Evolutionary conservation across 2,797 vertebrate genomes (phyloP), one percentile per base, ranked within the genome.

Genomic region (Danio choprae): DNA sequence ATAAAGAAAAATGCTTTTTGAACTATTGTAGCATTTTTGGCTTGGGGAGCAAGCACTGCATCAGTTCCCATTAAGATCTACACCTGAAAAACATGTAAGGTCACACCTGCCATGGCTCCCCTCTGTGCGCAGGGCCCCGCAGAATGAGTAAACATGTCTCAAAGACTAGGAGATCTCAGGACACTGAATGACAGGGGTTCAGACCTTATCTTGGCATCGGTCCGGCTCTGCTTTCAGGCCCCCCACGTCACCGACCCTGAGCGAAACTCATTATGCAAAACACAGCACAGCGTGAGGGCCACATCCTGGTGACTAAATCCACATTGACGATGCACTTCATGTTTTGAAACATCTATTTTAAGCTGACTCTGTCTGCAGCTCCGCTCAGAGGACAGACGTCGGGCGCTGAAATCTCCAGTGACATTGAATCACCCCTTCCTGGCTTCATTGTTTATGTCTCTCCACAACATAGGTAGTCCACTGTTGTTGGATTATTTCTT

Each of bases 211-310:
- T 64, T 59, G 74, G 36, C 43, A 70, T 81, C 70, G 55, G 82
- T 78, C 67, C 43, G 50, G 16, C 51, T 78, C 41, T 79, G 70
- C 69, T 80, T 83, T 77, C 68, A 69, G 67, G 22, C 46, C 63
- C 46, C 69, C 75, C 60, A 44, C 43, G 43, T 44, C 70, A 77
- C n/a, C 64, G 53, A 22, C 79, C 69, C 60, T 74, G 46, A 82
- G 84, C 77, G 80, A 80, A 81, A 69, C 81, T 84, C 78, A 81
- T 85, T 81, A 87, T 86, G 84, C 82, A 83, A 87, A 87, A 86
- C 69, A 84, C 69, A 51, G 65, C 71, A 68, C 74, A 64, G 69
- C 70, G 7, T 58, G 59, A 63, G 41, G 43, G 56, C 59, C 77
- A 74, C 71, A 67, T 78, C 77, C 68, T 70, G 58, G 74, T 70